phyloP scores from a whole-genome alignment of 2,113 vertebrate genomes.

The Cochlearius cochlearius region DNA sequence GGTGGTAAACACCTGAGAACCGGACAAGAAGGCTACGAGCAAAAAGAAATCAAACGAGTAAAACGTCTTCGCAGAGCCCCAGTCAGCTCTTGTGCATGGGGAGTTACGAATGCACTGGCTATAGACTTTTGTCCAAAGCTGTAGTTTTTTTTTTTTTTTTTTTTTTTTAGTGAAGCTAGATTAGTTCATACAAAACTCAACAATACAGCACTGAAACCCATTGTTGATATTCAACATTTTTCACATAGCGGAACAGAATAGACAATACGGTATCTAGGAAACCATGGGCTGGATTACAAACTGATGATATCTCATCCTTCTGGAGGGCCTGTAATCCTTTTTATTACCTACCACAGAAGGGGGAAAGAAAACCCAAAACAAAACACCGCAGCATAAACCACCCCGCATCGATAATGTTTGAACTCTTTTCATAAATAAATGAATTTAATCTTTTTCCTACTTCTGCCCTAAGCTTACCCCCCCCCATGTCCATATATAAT shows the following conservation, averaged over 20 bases:
- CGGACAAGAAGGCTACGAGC: constrained; percentile 68
- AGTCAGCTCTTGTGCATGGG: constrained; percentile 89
- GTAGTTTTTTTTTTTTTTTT: constrained; percentile 55
- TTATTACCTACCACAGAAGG: constrained; percentile 83
- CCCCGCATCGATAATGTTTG: constrained; percentile 82
- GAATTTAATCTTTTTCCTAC: constrained; percentile 68
- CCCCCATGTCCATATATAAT: constrained; percentile 17
- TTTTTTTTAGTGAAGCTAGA: constrained; percentile 96
- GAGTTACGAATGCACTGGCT: constrained; percentile 96
- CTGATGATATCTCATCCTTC: constrained; percentile 96
- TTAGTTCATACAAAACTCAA: constrained; percentile 99
- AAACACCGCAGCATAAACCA: constrained; percentile 70
- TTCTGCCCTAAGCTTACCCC: constrained; percentile 41
- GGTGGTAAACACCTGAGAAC: constrained; percentile 75
- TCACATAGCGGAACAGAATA: constrained; percentile 99
- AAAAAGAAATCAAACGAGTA: constrained; percentile 76
- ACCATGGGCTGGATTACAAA: constrained; percentile 97
- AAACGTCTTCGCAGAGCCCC: constrained; percentile 87
- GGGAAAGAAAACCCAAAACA: constrained; percentile 67
- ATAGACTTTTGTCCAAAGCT: constrained; percentile 99
- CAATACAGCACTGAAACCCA: constrained; percentile 99
- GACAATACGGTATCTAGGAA: constrained; percentile 99
- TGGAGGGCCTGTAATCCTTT: constrained; percentile 94
- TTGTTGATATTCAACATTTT: constrained; percentile 99
- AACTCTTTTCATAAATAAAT: constrained; percentile 74